These are phyloP conservation scores for Mixornis gularis DNA, from an alignment of 2,113 vertebrate genomes.

Conservation along the genomic window DNA sequence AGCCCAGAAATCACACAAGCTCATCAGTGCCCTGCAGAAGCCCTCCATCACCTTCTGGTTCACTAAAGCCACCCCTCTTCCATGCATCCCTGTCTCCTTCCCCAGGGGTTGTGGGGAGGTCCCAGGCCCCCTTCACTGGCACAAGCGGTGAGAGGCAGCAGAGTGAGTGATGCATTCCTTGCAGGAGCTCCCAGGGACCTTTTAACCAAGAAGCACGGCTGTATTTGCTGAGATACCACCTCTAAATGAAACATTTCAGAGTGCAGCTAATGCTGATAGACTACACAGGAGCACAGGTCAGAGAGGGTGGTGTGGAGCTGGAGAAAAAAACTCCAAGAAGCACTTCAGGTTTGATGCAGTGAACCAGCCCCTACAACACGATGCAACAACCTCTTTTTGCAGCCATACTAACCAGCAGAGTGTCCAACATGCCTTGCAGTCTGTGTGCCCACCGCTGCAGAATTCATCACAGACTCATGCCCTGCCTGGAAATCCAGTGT, in stretches of 20 bases:
- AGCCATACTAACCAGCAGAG: background rate
- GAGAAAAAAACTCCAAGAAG: background rate
- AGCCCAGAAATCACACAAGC: background rate
- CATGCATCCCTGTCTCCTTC: background rate
- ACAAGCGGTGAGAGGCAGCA: rapidly evolving
- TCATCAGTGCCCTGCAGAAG: background rate
- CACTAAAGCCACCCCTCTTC: background rate
- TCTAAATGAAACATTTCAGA: background rate
- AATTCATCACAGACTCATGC: background rate
- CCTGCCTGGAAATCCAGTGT: background rate
- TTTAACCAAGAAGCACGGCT: background rate
- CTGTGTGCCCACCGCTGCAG: background rate
- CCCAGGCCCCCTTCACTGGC: background rate
- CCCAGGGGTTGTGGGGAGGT: no score
- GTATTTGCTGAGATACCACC: background rate
- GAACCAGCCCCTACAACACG: background rate
- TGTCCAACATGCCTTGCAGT: rapidly evolving
- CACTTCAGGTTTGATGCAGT: background rate
- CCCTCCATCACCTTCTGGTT: background rate
- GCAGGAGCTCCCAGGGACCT: background rate
- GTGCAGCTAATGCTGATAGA: rapidly evolving
- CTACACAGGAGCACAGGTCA: rapidly evolving
- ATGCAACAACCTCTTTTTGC: background rate
- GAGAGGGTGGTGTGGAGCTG: background rate
- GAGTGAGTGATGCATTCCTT: background rate